phyloP scores from a whole-genome alignment of 2,113 vertebrate species.

The Syrrhaptes paradoxus region DNA sequence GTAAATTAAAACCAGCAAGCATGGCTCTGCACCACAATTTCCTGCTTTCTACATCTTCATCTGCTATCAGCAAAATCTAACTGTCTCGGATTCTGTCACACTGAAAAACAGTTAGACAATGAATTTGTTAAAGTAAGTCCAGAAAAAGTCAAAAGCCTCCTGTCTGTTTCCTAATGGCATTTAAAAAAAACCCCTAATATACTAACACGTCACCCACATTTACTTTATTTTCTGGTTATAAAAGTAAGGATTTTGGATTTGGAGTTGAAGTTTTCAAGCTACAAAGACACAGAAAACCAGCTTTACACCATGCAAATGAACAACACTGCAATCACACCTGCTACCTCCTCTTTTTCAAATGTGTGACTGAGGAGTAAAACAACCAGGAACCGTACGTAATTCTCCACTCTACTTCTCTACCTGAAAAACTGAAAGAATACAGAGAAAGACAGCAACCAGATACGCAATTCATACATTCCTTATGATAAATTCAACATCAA shows the following conservation, averaged over 20 bases:
- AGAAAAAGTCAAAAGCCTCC: background rate
- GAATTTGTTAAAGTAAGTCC: background rate
- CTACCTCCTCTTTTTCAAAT: background rate
- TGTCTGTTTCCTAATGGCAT: background rate
- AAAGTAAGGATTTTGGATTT: background rate
- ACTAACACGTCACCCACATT: background rate
- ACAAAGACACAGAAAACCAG: background rate
- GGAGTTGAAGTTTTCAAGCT: background rate
- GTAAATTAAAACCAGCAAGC: constrained; percentile 39
- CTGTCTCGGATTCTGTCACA: background rate
- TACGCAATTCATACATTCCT: background rate
- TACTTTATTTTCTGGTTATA: background rate
- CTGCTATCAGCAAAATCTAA: constrained; percentile 36
- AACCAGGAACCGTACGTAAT: background rate
- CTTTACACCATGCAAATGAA: background rate
- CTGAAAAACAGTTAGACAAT: background rate
- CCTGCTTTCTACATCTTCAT: constrained; percentile 67
- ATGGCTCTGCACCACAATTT: constrained; percentile 59
- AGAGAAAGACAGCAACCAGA: background rate
- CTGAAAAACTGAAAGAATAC: background rate
- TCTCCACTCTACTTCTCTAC: background rate
- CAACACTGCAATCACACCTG: background rate
- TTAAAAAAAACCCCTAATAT: background rate
- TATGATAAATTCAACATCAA: accelerated
- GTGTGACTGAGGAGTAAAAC: background rate